These are phyloP conservation scores for Aethes cnicana DNA, from an alignment of 2,888 invertebrate genomes.

Conservation along the genomic window DNA sequence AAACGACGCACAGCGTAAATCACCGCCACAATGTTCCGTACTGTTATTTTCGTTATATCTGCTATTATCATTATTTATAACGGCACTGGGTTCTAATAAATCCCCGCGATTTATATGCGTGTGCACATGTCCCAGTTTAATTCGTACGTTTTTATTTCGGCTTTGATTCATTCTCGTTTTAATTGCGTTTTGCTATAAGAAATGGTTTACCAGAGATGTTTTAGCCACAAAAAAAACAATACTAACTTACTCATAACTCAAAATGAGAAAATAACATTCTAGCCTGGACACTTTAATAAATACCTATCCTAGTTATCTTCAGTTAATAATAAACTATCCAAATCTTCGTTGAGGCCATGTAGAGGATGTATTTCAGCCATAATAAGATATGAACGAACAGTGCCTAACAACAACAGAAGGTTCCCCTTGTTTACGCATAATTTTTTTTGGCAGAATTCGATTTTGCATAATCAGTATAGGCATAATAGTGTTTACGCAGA, in stretches of 20 bases:
- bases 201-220: neutral
- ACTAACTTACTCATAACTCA: neutral
- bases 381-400: too few species aligned
- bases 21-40: slow-evolving; percentile 35
- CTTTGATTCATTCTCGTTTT: slow-evolving; percentile 24
- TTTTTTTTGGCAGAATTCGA: too few species aligned
- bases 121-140: slow-evolving; percentile 45
- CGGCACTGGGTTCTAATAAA: slow-evolving; percentile 48
- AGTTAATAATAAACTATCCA: too few species aligned
- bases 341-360: too few species aligned
- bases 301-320: too few species aligned
- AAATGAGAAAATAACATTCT: neutral
- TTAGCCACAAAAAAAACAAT: too few species aligned
- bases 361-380: too few species aligned
- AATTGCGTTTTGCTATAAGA: neutral
- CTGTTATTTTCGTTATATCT: slow-evolving; percentile 54
- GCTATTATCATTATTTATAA: slow-evolving; percentile 62
- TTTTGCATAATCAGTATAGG: too few species aligned
- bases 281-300: too few species aligned
- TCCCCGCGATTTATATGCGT: slow-evolving; percentile 55
- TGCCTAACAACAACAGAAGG: too few species aligned
- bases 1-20: slow-evolving; percentile 21
- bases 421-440: too few species aligned
- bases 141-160: slow-evolving; percentile 36
- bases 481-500: too few species aligned